These are phyloP conservation scores for Columba livia DNA, from an alignment of 2,113 vertebrate species.

Conservation along the genomic window DNA sequence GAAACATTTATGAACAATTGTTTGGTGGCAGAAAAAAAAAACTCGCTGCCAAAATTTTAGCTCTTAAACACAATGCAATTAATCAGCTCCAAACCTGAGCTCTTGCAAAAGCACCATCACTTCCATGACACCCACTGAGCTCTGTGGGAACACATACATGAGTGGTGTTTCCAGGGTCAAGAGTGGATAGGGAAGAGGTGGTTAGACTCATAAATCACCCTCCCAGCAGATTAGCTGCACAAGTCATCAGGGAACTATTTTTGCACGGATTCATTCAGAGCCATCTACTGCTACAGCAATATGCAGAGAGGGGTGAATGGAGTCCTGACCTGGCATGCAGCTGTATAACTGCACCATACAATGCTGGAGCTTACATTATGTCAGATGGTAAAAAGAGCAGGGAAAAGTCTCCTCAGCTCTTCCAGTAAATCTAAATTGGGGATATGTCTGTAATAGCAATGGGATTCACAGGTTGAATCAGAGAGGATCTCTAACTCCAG, in stretches of 20 bases:
- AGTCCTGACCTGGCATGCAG: neutral
- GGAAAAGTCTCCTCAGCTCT: neutral
- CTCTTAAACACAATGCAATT: slow-evolving; percentile 15
- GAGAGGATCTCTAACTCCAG: neutral
- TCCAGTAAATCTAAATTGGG: neutral
- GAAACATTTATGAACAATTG: slow-evolving; percentile 62
- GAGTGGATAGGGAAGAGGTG: neutral
- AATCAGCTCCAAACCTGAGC: neutral
- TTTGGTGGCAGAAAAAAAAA: neutral
- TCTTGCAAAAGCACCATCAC: neutral
- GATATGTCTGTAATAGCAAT: neutral
- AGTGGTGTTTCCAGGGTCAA: neutral
- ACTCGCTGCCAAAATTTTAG: slow-evolving; percentile 1
- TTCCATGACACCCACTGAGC: neutral
- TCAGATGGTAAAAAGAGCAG: neutral
- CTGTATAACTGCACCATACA: fast-evolving
- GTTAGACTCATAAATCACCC: neutral
- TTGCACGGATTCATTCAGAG: neutral
- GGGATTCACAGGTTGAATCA: neutral
- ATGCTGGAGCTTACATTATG: neutral
- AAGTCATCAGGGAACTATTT: neutral
- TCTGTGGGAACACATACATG: neutral
- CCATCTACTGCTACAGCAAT: neutral
- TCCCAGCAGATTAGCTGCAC: neutral
- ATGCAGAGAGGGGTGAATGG: neutral